Base-by-base conservation (phyloP, 2,113 vertebrate genomes). In the Pelobates fuscus region DNA sequence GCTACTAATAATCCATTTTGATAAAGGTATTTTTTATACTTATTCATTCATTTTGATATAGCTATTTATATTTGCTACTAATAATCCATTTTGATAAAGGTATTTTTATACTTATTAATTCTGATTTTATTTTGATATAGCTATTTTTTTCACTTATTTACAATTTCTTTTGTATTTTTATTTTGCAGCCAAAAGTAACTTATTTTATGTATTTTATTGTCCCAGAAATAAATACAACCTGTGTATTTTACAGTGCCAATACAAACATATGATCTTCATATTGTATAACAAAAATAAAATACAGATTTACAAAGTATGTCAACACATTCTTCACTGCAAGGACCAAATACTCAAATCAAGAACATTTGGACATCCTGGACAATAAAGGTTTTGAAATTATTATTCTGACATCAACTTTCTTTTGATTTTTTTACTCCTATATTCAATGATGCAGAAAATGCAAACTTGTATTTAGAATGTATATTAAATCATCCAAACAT, bases 201-300 rank as follows among this genome's bases (percentile, higher is more conserved):
- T n/a, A n/a, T n/a, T n/a, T n/a, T n/a, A n/a, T n/a, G n/a, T n/a
- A n/a, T n/a, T n/a, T n/a, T n/a, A n/a, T n/a, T n/a, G n/a, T n/a
- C n/a, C n/a, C n/a, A n/a, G n/a, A n/a, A n/a, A n/a, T n/a, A n/a
- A n/a, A n/a, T n/a, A n/a, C n/a, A 70, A 29, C 26, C 11, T 49
- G 59, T 62, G 44, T 25, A 49, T 32, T 52, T 63, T 49, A 29
- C 57, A 49, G 12, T 73, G 71, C 71, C 61, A 65, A 60, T 37
- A 43, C 10, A 73, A 73, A 73, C 60, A 73, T 72, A 64, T 73
- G 61, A 73, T 64, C 61, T 54, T 73, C 61, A 55, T 55, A 72
- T 24, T 72, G 44, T 63, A 63, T 25, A 72, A 46, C 41, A 72
- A 72, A 52, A 63, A 72, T 62, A 72, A 72, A 52, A 63, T 72